Percentiles rank a stretch among this genome's conserved stretches.
These are phyloP conservation scores for Leuciscus waleckii DNA, from an alignment of 2,797 vertebrate genomes.

Conservation along the genomic window DNA sequence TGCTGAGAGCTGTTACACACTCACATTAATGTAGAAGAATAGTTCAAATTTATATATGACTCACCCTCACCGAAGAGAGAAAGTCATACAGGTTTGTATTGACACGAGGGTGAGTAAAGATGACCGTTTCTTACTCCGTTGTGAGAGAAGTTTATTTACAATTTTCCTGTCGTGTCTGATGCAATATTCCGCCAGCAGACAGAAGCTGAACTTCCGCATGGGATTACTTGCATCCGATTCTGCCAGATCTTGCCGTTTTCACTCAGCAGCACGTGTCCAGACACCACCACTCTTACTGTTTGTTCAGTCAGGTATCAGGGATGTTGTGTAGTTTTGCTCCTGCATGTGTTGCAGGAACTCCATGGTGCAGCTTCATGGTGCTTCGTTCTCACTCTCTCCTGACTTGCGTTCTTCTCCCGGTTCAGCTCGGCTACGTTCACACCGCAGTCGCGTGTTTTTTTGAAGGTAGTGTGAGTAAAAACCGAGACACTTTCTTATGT, in stretches of 20 bases:
- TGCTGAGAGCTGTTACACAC: slow-evolving; percentile 20
- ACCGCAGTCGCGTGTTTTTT: background rate
- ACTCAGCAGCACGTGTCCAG: slow-evolving; percentile 47
- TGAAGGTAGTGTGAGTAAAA: background rate
- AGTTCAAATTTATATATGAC: background rate
- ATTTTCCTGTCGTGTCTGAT: slow-evolving; percentile 24
- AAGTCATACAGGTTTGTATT: background rate
- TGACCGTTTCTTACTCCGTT: background rate
- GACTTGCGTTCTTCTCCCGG: slow-evolving; percentile 6
- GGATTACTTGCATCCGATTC: slow-evolving; percentile 1
- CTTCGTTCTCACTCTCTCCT: slow-evolving; percentile 24
- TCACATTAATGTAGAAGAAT: background rate
- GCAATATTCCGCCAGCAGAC: slow-evolving; percentile 34
- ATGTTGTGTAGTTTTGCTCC: slow-evolving; percentile 31
- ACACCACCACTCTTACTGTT: slow-evolving; percentile 52
- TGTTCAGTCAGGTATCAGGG: slow-evolving; percentile 49
- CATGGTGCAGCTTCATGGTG: slow-evolving; percentile 47
- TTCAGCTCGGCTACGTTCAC: slow-evolving; percentile 12
- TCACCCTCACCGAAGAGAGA: background rate
- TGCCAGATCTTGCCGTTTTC: slow-evolving; percentile 46
- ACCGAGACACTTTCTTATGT: background rate
- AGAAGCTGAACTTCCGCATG: slow-evolving; percentile 30
- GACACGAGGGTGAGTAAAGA: background rate
- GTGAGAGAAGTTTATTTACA: background rate
- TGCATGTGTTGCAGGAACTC: slow-evolving; percentile 40